Percentiles rank a stretch among this genome's conserved stretches.
These are phyloP conservation scores for Microcebus griseorufus DNA, from an alignment of 2,113 vertebrate genomes.

Conservation along the genomic window DNA sequence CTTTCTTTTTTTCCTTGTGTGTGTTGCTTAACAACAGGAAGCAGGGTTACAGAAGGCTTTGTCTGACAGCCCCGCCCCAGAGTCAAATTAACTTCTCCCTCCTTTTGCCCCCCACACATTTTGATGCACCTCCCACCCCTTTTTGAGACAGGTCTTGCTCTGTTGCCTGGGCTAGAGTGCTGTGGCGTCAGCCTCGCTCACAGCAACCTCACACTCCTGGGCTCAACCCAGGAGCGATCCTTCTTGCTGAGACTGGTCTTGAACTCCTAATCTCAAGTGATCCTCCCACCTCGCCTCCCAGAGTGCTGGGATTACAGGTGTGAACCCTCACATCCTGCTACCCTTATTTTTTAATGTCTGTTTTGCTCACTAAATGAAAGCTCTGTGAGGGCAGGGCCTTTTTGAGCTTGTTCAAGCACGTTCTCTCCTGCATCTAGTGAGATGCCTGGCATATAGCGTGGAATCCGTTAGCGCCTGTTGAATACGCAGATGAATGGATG, in stretches of 20 bases:
- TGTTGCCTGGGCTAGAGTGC: no score
- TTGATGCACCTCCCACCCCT: no score
- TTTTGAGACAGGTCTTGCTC: no score
- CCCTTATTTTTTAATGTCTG: neutral
- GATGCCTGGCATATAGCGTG: neutral
- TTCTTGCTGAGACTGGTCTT: no score
- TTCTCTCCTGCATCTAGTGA: neutral
- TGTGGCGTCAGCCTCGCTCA: no score
- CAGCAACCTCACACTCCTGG: no score
- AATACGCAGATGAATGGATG: neutral
- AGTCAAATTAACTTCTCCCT: neutral
- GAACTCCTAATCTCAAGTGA: no score
- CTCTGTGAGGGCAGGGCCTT: neutral
- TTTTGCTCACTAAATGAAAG: neutral
- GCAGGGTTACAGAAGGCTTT: neutral
- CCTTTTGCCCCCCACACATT: neutral
- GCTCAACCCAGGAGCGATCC: no score
- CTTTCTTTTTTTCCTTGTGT: neutral
- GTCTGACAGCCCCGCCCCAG: neutral
- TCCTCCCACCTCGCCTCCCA: no score
- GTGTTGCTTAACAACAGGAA: neutral
- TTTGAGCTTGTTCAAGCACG: neutral
- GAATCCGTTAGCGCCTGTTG: neutral
- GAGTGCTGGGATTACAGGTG: no score
- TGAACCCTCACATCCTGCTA: no score